Conservation (phyloP, 2,888 invertebrate genomes). For the Stomorhina lunata region DNA sequence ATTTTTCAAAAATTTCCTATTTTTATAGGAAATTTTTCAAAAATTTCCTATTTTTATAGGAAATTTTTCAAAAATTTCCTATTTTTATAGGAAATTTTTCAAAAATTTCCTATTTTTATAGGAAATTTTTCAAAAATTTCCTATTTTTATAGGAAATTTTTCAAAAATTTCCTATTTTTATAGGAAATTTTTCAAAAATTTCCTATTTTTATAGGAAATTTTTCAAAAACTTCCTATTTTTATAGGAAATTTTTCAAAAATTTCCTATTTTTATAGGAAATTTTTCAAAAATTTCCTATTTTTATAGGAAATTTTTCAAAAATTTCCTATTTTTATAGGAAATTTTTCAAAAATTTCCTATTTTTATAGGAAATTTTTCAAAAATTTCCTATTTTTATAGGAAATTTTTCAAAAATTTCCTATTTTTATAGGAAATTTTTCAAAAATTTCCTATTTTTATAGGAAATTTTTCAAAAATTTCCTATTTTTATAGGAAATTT, state of each 20-base stretch:
- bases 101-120: conserved; percentile 45
- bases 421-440: neutral
- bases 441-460: conserved; percentile 45
- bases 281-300: conserved; percentile 33
- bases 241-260: conserved; percentile 13
- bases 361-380: neutral
- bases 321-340: conserved; percentile 24
- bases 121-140: conserved; percentile 22
- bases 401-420: conserved; percentile 29
- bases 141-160: neutral
- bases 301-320: conserved; percentile 9
- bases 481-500: neutral
- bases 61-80: conserved; percentile 29
- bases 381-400: conserved; percentile 42
- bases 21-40: neutral
- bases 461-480: conserved; percentile 21
- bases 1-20: conserved; percentile 32
- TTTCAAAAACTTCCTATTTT: conserved; percentile 38
- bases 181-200: conserved; percentile 19
- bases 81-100: neutral
- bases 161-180: conserved; percentile 43
- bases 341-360: conserved; percentile 31
- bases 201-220: neutral
- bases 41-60: conserved; percentile 35
- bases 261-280: conserved; percentile 19